Conservation (phyloP, 2,888 invertebrate species). For the Tigriopus californicus region DNA sequence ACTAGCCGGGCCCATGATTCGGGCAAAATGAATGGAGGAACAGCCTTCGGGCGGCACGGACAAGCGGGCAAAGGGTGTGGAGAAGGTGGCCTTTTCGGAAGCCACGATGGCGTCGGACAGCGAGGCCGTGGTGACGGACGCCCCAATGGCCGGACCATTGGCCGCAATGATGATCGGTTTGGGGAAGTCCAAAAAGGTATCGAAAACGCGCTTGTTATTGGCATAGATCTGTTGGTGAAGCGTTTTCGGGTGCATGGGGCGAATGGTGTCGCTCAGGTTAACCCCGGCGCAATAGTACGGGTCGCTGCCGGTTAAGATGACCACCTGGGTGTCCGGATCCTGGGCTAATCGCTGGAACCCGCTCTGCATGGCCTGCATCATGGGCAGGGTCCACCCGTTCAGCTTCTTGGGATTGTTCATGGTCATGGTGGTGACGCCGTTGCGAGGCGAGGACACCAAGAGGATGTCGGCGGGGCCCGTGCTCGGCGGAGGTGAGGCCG, state of each 20-base stretch:
- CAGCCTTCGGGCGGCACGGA: slow-evolving; percentile 13
- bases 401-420: slow-evolving; percentile 14
- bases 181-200: slow-evolving; percentile 12
- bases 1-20: neutral
- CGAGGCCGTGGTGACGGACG: slow-evolving; percentile 11
- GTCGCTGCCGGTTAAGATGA: slow-evolving; percentile 5
- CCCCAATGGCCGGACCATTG: slow-evolving; percentile 15
- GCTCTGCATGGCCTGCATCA: neutral
- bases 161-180: slow-evolving; percentile 11
- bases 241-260: slow-evolving; percentile 12
- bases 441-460: neutral
- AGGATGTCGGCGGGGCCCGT: too few relatives aligned
- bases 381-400: slow-evolving; percentile 11
- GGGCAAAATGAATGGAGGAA: slow-evolving; percentile 11
- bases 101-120: slow-evolving; percentile 11
- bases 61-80: slow-evolving; percentile 4
- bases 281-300: slow-evolving; percentile 14
- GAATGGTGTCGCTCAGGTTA: slow-evolving; percentile 3
- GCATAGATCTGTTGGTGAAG: neutral
- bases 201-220: slow-evolving; percentile 1
- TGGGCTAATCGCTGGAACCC: neutral
- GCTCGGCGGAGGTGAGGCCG: too few relatives aligned
- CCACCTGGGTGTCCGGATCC: slow-evolving; percentile 5
- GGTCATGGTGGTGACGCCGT: slow-evolving; percentile 8
- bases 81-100: slow-evolving; percentile 4